These are phyloP conservation scores for Anhinga anhinga DNA, from an alignment of 2,113 vertebrate genomes.

Conservation along the genomic window DNA sequence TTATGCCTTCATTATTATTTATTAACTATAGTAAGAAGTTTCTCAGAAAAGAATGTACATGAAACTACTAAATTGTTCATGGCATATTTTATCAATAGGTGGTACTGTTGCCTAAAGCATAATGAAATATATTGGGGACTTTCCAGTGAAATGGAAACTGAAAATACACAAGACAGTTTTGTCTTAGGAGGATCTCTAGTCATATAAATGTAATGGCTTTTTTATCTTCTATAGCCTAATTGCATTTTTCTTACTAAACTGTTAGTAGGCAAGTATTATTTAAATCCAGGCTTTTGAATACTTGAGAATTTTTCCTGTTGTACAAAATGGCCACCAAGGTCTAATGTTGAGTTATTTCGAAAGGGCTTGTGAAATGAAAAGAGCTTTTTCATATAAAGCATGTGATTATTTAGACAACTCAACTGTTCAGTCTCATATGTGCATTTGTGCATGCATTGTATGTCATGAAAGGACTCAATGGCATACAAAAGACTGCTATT, in stretches of 20 bases:
- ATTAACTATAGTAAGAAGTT: neutral
- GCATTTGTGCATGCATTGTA: neutral
- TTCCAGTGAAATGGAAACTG: neutral
- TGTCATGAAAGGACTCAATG: neutral
- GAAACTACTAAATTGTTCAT: neutral
- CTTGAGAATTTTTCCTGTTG: neutral
- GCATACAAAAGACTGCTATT: neutral
- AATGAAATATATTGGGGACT: neutral
- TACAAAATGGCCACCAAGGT: neutral
- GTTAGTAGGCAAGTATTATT: neutral
- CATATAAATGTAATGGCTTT: neutral
- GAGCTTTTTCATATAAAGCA: neutral
- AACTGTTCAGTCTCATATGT: neutral
- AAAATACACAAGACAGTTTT: neutral
- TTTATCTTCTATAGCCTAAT: neutral
- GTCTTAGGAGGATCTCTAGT: neutral
- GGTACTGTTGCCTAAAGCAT: constrained; percentile 53
- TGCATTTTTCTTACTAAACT: neutral
- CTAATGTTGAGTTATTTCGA: neutral
- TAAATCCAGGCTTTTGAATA: neutral
- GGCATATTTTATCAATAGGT: constrained; percentile 47
- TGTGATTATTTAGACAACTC: neutral
- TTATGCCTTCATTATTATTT: neutral
- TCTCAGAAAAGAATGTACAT: neutral
- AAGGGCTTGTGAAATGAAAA: neutral